Base-by-base conservation (phyloP, 2,113 vertebrate species). In the Cyphomyrus plagiostoma region DNA sequence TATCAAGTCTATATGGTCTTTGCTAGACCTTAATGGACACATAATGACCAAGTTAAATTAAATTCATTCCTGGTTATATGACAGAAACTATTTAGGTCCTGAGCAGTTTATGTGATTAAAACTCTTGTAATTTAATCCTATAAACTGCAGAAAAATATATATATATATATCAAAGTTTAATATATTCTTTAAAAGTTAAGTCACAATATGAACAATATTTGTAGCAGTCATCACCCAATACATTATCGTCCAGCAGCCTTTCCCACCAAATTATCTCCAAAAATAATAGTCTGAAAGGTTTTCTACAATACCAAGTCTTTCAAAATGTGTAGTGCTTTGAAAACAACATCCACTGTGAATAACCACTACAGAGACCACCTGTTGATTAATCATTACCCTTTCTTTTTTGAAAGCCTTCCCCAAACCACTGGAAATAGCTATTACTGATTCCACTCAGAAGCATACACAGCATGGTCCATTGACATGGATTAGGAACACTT, bases 171-270 rank as follows among this genome's bases (percentile, higher is more conserved):
- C 70, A 53, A 82, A 66, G 88, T 42, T 82, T 83, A 89, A 83
- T 77, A 83, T 45, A 53, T 82, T 35, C 48, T 82, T 82, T 42
- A 82, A 35, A 80, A 39, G 46, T 48, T 50, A 26, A 53, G 88
- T 89, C 74, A 89, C 35, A 52, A 53, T 74, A 83, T 52, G 50
- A 87, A 53, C 85, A 30, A 39, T 87, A 87, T 87, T 87, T 87
- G 49, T 30, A 87, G 50, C n/a, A 35, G 85, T 52, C 49, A 21
- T 88, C 45, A 88, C n/a, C 15, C 19, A 82, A 82, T n/a, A 89
- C 49, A 89, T 45, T 46, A 42, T 58, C 5, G 21, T 84, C 39
- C 77, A 84, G 26, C 19, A 82, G 48, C 26, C 50, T 35, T 53
- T 84, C 21, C 39, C 49, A 23, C 35, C 52, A 19, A 39, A 13